Percentiles rank a stretch among this genome's conserved stretches.
These are phyloP conservation scores for Acleris sparsana DNA, from an alignment of 2,888 invertebrate species.

Conservation along the genomic window DNA sequence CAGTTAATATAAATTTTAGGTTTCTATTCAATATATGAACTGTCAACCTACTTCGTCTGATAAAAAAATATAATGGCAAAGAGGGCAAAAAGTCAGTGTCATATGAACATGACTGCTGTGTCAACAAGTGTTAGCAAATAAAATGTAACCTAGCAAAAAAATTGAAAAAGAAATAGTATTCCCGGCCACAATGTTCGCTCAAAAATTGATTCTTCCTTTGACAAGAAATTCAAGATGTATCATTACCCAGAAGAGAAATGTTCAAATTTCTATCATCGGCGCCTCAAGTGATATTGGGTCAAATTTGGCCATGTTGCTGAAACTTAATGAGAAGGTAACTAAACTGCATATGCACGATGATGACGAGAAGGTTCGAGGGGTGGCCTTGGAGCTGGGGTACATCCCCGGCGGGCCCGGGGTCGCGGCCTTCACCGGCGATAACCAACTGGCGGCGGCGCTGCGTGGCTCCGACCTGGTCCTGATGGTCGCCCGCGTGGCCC, in stretches of 20 bases:
- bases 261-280: conserved; percentile 65
- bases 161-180: not conserved
- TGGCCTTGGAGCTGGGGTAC: conserved; percentile 55
- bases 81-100: too few species aligned
- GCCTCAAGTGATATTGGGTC: conserved; percentile 60
- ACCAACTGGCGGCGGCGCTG: conserved; percentile 50
- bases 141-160: conserved; percentile 20
- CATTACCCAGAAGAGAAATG: conserved; percentile 43
- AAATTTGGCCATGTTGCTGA: conserved; percentile 59
- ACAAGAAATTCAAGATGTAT: conserved; percentile 22
- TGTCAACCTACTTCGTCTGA: not conserved
- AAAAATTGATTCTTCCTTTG: conserved; percentile 29
- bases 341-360: conserved; percentile 60
- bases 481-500: conserved; percentile 54
- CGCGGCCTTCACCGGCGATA: conserved; percentile 47
- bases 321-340: conserved; percentile 56
- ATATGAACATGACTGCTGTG: not conserved
- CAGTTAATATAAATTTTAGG: too few species aligned
- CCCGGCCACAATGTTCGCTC: conserved; percentile 38
- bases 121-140: not conserved
- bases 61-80: too few species aligned
- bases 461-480: conserved; percentile 54
- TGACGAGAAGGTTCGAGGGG: conserved; percentile 52
- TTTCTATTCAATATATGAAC: not conserved
- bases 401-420: conserved; percentile 58